Evolutionary conservation across 2,888 invertebrate species (phyloP), one percentile per base, ranked within the genome.

Genomic region (Sphaerophoria taeniata): DNA sequence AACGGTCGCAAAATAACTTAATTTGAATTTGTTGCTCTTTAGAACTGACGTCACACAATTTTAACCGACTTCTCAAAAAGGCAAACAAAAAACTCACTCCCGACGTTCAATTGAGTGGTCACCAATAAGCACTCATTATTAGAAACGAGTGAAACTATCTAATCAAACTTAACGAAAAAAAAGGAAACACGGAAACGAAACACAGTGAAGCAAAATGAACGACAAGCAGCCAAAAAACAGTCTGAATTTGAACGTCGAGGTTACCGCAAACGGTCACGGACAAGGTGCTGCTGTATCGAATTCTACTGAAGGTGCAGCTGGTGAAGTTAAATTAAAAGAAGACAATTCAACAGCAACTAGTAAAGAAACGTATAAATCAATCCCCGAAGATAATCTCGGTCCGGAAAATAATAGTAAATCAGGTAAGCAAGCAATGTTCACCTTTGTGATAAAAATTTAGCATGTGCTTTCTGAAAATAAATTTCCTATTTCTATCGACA

Each of bases 301-400:
- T 88, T 7, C 55, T 88, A 7, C 55, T 1, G 31, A 53, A 24
- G 24, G 71, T 39, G 6, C n/a, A 4, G 33, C 31, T 31, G n/a
- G 14, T 34, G 56, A 67, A 53, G 6, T 51, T 47, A 61, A 70
- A 60, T 33, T 31, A 34, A 85, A 70, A 73, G 70, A 69, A 43
- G 70, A 33, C 16, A 81, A 76, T 63, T 58, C 58, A 11, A 9
- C 43, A 55, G 11, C 67, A 53, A 11, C 63, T 43, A 65, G 31
- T n/a, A 86, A 73, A 14, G 90, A 92, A 51, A 89, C 93, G 47
- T 94, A 94, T 90, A 94, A 94, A 90, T 92, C 93, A 56, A 93
- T 94, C 88, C 93, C 94, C 82, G 94, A 94, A 88, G 90, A 93
- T 87, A 94, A 94, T 90, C 92, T 93, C 92, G 94, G 55, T 33